phyloP scores from a whole-genome alignment of 1,140 invertebrate species.

The Drosophila setifemur region DNA sequence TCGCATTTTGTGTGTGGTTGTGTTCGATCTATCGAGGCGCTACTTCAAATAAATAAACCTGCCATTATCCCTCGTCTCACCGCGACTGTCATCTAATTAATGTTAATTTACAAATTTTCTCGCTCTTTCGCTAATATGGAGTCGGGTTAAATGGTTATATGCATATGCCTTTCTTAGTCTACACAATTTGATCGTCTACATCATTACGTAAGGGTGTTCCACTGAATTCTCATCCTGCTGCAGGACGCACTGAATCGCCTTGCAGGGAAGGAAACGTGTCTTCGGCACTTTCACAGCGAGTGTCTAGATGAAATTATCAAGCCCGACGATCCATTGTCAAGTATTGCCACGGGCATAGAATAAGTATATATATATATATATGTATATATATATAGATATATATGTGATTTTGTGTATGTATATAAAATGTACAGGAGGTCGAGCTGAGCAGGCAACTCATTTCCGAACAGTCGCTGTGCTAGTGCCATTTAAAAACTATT shows the following conservation, averaged over 20 bases:
- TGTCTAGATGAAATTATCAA: slow-evolving; percentile 18
- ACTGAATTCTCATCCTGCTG: background rate
- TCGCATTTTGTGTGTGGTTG: slow-evolving; percentile 7
- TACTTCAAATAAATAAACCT: slow-evolving; percentile 63
- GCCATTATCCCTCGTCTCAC: slow-evolving; percentile 24
- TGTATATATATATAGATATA: slow-evolving; percentile 25
- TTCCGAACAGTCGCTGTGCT: slow-evolving; percentile 59
- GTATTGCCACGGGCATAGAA: slow-evolving; percentile 23
- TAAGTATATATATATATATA: slow-evolving; percentile 11
- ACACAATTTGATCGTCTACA: slow-evolving; percentile 76
- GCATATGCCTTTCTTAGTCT: slow-evolving; percentile 64
- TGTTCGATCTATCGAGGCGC: background rate
- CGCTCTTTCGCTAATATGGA: slow-evolving; percentile 36
- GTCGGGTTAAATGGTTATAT: slow-evolving; percentile 48
- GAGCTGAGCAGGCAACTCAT: slow-evolving; percentile 18
- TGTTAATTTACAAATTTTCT: slow-evolving; percentile 70
- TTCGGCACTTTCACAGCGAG: slow-evolving; percentile 51
- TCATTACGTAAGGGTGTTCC: slow-evolving; percentile 55
- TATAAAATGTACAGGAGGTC: slow-evolving; percentile 70
- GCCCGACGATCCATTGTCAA: slow-evolving; percentile 21
- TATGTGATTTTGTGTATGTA: slow-evolving; percentile 24
- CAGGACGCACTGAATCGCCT: background rate
- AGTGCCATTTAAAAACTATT: slow-evolving; percentile 33
- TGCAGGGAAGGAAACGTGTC: slow-evolving; percentile 7
- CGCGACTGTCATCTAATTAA: slow-evolving; percentile 43